phyloP scores from a whole-genome alignment of 1,140 invertebrate species.

The Penaeus japonicus region DNA sequence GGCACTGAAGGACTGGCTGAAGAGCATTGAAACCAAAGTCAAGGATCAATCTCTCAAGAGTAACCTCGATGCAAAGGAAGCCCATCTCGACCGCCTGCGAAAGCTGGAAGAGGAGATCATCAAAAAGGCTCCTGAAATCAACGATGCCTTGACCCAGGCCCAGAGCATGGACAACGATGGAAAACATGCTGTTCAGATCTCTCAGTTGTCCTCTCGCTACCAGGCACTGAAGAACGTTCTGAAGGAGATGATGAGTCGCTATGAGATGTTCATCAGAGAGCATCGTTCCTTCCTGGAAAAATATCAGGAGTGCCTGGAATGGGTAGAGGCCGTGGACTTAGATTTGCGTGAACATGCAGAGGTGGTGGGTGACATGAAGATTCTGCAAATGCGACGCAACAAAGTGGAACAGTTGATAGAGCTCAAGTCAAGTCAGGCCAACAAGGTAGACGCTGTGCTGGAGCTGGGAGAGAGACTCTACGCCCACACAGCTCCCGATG shows the following conservation, averaged over 20 bases:
- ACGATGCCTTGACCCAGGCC: slow-evolving; percentile 74
- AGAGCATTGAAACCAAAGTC: slow-evolving; percentile 81
- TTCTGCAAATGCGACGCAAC: slow-evolving; percentile 84
- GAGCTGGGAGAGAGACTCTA: slow-evolving; percentile 92
- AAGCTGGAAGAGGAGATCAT: slow-evolving; percentile 77
- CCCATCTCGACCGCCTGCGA: slow-evolving; percentile 81
- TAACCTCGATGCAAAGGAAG: slow-evolving; percentile 80
- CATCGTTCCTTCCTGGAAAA: slow-evolving; percentile 83
- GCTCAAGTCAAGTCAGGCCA: slow-evolving; percentile 79
- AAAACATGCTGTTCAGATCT: slow-evolving; percentile 78
- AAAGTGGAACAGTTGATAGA: slow-evolving; percentile 84
- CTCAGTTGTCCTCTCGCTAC: slow-evolving; percentile 82
- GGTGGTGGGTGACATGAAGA: slow-evolving; percentile 84
- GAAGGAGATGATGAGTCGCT: slow-evolving; percentile 70
- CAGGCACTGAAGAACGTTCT: slow-evolving; percentile 83
- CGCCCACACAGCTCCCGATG: slow-evolving; percentile 90
- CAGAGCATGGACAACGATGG: slow-evolving; percentile 78
- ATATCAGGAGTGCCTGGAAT: slow-evolving; percentile 78
- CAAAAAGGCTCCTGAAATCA: slow-evolving; percentile 76
- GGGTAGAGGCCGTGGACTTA: slow-evolving; percentile 81
- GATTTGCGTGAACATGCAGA: slow-evolving; percentile 79
- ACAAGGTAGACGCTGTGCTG: slow-evolving; percentile 84
- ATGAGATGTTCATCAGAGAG: slow-evolving; percentile 85
- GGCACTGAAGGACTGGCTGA: slow-evolving; percentile 81
- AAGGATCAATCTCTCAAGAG: slow-evolving; percentile 91